Base-by-base conservation (phyloP, 2,888 invertebrate species). In the Pollenia angustigena region DNA sequence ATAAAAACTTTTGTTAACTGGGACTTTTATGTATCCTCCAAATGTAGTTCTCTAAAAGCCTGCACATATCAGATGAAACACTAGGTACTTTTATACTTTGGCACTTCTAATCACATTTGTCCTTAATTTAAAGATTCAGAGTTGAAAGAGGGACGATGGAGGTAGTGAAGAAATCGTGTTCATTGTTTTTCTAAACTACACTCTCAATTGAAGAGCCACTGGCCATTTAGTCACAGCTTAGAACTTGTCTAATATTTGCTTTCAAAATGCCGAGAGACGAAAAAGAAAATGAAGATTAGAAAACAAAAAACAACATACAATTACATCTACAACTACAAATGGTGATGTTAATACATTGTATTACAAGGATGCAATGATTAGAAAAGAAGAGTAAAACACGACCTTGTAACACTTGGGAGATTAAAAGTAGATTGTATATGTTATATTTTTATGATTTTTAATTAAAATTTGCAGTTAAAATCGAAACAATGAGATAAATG, bases 241-340 rank as follows among this genome's bases (percentile, higher is more conserved):
- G 32, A 50, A 60, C 54, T 60, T 74, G 79, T 84, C 52, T 48
- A 84, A 79, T 84, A 84, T 84, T 79, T 84, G 72, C 68, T 79
- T 58, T 60, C 52, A 50, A 81, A 81, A 64, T 48, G 18, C 48
- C n/a, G 18, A 16, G 56, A 18, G 16, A 74, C 11, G 52, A 42
- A 32, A 6, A 46, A 16, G 23, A 54, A 54, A 58, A 32, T 32
- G 18, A 46, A 71, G 56, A 69, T 64, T 76, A 54, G 58, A 32
- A 32, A 32, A 32, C 44, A 76, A 50, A 76, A 52, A n/a, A 23
- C 60, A 40, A 42, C 12, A 52, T 42, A 23, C 42, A 12, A 46
- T 12, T 71, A 71, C 56, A 16, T 12, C 42, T 44, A 18, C 18
- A 18, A 18, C 18, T 18, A 18, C 48, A 40, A 32, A 48, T 7